Base-by-base conservation (phyloP, 2,797 vertebrate genomes). In the Labroides dimidiatus region DNA sequence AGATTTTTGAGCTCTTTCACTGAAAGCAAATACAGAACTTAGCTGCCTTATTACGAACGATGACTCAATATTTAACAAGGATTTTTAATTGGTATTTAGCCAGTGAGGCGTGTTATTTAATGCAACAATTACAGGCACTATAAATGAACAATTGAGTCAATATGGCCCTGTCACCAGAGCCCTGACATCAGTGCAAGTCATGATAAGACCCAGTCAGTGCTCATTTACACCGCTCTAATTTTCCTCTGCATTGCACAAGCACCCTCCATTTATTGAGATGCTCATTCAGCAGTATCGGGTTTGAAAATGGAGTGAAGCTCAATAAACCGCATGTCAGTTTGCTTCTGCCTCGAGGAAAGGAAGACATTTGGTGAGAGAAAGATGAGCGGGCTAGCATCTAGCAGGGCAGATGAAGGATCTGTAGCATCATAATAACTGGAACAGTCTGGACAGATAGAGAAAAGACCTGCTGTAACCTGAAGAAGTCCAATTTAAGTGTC, bases 311-410 rank as follows among this genome's bases (percentile, higher is more conserved):
- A 64, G 68, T 54, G 72, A 76, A 47, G 77, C 82, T 75, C 70
- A 72, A 79, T 85, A 87, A 83, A 87, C 58, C 60, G 62, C 57
- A 45, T 66, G 30, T 76, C 53, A 86, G 81, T 75, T 81, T 15
- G 19, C 41, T 67, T n/a, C 54, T 64, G 76, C 79, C 76, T 88
- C 72, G 82, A 86, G 81, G 85, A 81, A 69, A 55, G 54, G 20
- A 62, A 56, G 67, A 65, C 45, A 56, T 33, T 52, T 10, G 39
- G 73, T 43, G 44, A 14, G 37, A 50, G 49, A 27, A 39, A 14
- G 20, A 12, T 19, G 6, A 24, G 47, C 33, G 11, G 23, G 2
- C 47, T 45, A 14, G 37, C 10, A 16, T 51, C 41, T 37, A 21
- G n/a, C 48, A 63, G 65, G 51, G 54, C 48, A 69, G 57, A 72